Evolutionary conservation across 1,140 invertebrate species (phyloP), one percentile per base, ranked within the genome.

Genomic region (Drosophila bifasciata): DNA sequence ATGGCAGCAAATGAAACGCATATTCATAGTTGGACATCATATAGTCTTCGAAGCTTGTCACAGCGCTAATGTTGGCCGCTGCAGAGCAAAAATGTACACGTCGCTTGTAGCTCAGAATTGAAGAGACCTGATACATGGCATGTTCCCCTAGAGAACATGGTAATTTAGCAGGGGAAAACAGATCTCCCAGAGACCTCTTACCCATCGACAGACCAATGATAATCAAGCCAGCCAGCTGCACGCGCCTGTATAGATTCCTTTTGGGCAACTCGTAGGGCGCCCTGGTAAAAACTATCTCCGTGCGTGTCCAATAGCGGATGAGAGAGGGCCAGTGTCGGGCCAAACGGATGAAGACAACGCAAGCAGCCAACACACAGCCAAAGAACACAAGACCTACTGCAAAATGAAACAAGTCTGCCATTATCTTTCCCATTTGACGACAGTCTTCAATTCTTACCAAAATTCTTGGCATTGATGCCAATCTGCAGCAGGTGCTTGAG

Each of bases 391-490:
- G 40, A n/a, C 90, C 90, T 15, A 89, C 90, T 91, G 8, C 4
- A 15, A 41, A 6, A 46, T 0, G 13, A 6, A 32, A 25, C 15
- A 19, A 9, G 45, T n/a, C n/a, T n/a, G n/a, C n/a, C n/a, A 21
- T 5, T 36, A 9, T 1, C 7, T 11, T 16, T 32, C 6, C 3
- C 2, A 9, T 2, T 36, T 36, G 32, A 11, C 4, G 32, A 11
- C 4, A 16, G 5, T 15, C 21, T 7, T 13, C 0, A 17, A 8
- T 4, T 55, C 79, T 61, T 13, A 91, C 90, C 88, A 32, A 89
- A 77, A 59, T 91, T 91, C 51, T 91, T 91, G 2, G 90, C 76
- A 36, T 78, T 80, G 3, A 91, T 62, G 9, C 88, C 88, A 66
- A 90, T 72, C 19, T 52, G 52, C 1, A 79, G 5, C 32, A 91